Evolutionary conservation across 2,797 vertebrate genomes (phyloP).

Genomic region (Lophius americanus): DNA sequence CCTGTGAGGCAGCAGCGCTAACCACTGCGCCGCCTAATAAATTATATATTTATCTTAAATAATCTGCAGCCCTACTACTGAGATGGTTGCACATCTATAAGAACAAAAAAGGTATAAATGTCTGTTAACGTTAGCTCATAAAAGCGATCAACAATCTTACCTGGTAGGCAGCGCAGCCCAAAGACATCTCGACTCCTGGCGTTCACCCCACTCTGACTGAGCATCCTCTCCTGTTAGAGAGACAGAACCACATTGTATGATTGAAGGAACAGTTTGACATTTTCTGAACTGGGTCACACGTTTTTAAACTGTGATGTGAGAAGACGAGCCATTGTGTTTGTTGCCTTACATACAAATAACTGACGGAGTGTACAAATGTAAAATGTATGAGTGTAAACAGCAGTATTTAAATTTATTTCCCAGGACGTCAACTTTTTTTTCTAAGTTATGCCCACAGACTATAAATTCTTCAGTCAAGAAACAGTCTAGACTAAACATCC

Average conservation of each 20-base stretch:
- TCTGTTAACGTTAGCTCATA: not conserved
- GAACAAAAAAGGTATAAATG: too few relatives aligned
- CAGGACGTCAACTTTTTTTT: not conserved
- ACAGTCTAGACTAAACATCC: conserved; percentile 9
- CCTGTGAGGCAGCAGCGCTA: too few relatives aligned
- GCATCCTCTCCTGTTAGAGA: conserved; percentile 80
- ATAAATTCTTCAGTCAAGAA: conserved; percentile 5
- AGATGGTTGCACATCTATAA: too few relatives aligned
- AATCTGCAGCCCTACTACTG: too few relatives aligned
- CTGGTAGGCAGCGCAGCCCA: conserved; percentile 83
- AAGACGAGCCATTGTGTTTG: not conserved
- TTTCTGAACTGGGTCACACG: not conserved
- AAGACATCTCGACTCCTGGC: conserved; percentile 80
- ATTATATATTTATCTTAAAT: too few relatives aligned
- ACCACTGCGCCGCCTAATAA: too few relatives aligned
- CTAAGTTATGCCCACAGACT: not conserved
- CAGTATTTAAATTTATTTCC: not conserved
- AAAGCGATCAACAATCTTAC: conserved; percentile 53
- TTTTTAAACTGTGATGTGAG: not conserved
- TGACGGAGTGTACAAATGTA: not conserved
- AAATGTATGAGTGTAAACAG: too few relatives aligned
- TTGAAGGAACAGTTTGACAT: not conserved
- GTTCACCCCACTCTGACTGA: conserved; percentile 76
- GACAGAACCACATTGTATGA: conserved; percentile 13
- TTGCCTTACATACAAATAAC: not conserved